phyloP scores from a whole-genome alignment of 1,140 invertebrate species.

The Drosophila melanica region DNA sequence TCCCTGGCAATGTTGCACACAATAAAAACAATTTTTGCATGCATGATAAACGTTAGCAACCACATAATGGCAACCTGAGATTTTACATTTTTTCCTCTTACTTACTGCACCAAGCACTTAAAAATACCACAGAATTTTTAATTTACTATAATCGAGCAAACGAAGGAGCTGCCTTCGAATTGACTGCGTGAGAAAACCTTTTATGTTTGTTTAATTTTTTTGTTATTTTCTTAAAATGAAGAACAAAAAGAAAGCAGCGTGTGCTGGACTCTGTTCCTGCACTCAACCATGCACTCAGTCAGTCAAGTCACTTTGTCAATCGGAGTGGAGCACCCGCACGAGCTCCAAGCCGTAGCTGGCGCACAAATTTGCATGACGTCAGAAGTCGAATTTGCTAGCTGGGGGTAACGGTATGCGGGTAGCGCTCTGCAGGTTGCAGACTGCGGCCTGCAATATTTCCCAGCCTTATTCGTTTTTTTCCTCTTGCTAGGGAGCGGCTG shows the following conservation, averaged over 20 bases:
- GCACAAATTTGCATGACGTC: constrained; percentile 68
- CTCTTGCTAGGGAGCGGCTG: constrained; percentile 23
- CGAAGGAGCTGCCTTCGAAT: constrained; percentile 10
- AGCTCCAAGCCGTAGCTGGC: constrained; percentile 32
- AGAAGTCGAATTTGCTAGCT: constrained; percentile 57
- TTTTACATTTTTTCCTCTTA: constrained; percentile 16
- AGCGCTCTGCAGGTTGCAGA: constrained; percentile 18
- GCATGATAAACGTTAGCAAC: constrained; percentile 58
- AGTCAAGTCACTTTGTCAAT: constrained; percentile 79
- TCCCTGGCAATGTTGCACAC: constrained; percentile 37
- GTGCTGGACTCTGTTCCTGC: constrained; percentile 29
- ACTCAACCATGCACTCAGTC: constrained; percentile 46
- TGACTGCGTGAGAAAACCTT: constrained; percentile 60
- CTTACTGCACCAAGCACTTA: constrained; percentile 54
- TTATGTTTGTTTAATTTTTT: constrained; percentile 63
- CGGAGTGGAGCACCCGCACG: constrained; percentile 45
- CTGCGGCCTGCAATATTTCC: constrained; percentile 47
- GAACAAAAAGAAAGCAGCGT: constrained; percentile 43
- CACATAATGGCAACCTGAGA: constrained; percentile 46
- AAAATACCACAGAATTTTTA: constrained; percentile 69
- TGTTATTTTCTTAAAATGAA: constrained; percentile 50
- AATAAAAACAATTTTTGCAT: constrained; percentile 26
- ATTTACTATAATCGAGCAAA: constrained; percentile 60
- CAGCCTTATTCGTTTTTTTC: constrained; percentile 36
- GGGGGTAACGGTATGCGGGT: constrained; percentile 11